Base-by-base conservation (phyloP, 1,140 invertebrate genomes). In the Lepidostoma basale region DNA sequence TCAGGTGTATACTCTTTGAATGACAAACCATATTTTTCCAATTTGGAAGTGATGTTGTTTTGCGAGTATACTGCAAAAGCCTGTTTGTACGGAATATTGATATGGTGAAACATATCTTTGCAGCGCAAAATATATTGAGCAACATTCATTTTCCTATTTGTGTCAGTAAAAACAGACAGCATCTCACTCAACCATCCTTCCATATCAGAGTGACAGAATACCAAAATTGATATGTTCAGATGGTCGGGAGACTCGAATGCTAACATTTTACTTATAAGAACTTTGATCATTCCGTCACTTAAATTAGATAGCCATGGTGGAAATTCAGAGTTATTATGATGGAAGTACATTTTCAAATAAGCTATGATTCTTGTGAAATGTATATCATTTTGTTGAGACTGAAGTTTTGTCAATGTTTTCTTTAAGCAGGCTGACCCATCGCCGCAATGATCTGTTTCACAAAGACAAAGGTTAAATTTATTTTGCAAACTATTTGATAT, bases 351-450 rank as follows among this genome's bases (percentile, higher is more conserved):
- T 14, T 22, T 58, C 30, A n/a, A 58, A 42, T 67, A 67, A 8
- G 67, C 45, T 9, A 59, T 23, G 18, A 73, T 69, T 67, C 64
- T 62, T 44, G 63, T 10, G 25, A 69, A 73, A 30, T 73, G 52
- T 40, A 73, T 42, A 67, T 73, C 71, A 65, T 73, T 73, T 30
- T 73, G 71, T 52, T 73, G 71, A n/a, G 33, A 30, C 30, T 72
- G 67, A 44, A 62, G 44, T 40, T 67, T 69, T 12, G 16, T 18
- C 14, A 73, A 42, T 10, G 45, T 14, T 12, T 14, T 30, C 28
- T 58, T 40, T 25, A 73, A 69, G 20, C 67, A 73, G 26, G 14
- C 12, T 9, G 62, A 68, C 18, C 70, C 70, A 40, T 67, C 39
- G 2, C 36, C 54, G 40, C 70, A 72, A n/a, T 20, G 22, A 22